These are phyloP conservation scores for Drosophila nigromelanica DNA, from an alignment of 1,140 invertebrate genomes.

Conservation along the genomic window DNA sequence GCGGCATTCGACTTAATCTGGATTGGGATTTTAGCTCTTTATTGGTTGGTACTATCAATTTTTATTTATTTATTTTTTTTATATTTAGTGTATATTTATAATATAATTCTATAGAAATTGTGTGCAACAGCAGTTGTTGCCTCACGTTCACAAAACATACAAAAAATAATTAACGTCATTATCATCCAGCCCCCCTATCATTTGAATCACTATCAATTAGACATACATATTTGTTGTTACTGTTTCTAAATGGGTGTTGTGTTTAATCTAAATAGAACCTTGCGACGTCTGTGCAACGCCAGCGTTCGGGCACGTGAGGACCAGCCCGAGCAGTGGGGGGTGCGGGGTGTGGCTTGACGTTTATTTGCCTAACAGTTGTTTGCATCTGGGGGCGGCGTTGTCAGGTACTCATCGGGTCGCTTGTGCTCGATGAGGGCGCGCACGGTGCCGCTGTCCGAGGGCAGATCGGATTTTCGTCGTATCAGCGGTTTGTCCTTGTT, in stretches of 20 bases:
- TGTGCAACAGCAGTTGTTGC: conserved; percentile 19
- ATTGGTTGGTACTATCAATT: conserved; percentile 50
- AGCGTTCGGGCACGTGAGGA: conserved; percentile 31
- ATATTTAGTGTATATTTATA: conserved; percentile 39
- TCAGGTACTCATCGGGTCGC: conserved; percentile 92
- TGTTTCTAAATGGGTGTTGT: background rate
- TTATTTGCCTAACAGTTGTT: conserved; percentile 60
- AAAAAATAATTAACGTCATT: conserved; percentile 26
- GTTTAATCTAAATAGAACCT: conserved; percentile 41
- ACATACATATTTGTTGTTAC: conserved; percentile 25
- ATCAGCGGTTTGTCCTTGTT: conserved; percentile 94
- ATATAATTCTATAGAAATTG: conserved; percentile 42
- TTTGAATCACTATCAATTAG: conserved; percentile 26
- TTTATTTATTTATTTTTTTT: conserved; percentile 40
- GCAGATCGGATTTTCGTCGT: conserved; percentile 96
- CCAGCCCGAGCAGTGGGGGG: conserved; percentile 29
- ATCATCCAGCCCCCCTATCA: conserved; percentile 32
- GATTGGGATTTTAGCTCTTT: conserved; percentile 40
- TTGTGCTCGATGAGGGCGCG: conserved; percentile 96
- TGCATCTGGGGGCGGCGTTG: conserved; percentile 91
- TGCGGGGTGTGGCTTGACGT: background rate
- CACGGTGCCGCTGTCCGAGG: conserved; percentile 94
- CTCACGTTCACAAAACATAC: conserved; percentile 24
- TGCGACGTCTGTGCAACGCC: conserved; percentile 28
- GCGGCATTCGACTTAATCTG: background rate